These are phyloP conservation scores for Nycticorax nycticorax DNA, from an alignment of 2,113 vertebrate species.

Conservation along the genomic window DNA sequence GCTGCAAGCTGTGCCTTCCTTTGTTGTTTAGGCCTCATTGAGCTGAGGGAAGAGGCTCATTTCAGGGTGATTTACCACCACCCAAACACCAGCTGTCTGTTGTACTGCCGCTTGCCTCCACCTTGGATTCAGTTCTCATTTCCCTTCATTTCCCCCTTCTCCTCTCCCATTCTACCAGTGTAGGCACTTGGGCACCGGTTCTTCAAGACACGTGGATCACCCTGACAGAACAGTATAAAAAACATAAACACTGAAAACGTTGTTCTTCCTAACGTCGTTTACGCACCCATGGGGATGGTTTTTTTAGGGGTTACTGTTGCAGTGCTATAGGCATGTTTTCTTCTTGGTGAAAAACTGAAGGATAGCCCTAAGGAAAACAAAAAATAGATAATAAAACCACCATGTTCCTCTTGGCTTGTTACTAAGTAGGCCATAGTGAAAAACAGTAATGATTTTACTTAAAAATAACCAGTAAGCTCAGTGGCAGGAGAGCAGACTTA, in stretches of 20 bases:
- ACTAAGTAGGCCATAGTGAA: neutral
- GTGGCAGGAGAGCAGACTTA: neutral
- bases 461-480: neutral
- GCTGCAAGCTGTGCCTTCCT: slow-evolving; percentile 86
- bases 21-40: slow-evolving; percentile 87
- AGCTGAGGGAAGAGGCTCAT: slow-evolving; percentile 87
- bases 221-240: neutral
- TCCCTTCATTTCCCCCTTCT: neutral
- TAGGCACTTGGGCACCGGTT: neutral
- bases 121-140: slow-evolving; percentile 51
- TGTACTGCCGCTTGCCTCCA: slow-evolving; percentile 71
- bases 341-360: neutral
- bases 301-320: neutral
- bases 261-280: neutral
- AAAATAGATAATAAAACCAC: neutral
- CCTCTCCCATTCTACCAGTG: neutral
- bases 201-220: neutral
- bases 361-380: neutral
- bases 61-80: slow-evolving; percentile 98
- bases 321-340: neutral
- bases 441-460: neutral
- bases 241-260: neutral
- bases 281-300: neutral
- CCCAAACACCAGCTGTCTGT: slow-evolving; percentile 99
- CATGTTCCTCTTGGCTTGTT: neutral